These are phyloP conservation scores for Drosophila kanapiae DNA, from an alignment of 1,140 invertebrate genomes.

Conservation along the genomic window DNA sequence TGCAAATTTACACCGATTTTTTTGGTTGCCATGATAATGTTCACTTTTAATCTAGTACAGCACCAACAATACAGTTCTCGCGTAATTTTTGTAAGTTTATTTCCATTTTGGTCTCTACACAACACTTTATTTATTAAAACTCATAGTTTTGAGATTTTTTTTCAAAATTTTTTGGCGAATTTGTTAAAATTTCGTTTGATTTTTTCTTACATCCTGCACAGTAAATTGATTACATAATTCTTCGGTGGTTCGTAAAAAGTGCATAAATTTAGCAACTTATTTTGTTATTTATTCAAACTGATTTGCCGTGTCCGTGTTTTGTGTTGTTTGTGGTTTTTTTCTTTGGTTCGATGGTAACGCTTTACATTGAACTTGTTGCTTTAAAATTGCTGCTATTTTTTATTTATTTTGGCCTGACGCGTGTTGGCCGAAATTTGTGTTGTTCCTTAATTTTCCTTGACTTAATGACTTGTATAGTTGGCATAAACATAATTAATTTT, in stretches of 20 bases:
- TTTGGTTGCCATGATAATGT: too few relatives aligned
- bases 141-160: neutral
- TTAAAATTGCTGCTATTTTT: constrained; percentile 16
- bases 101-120: neutral
- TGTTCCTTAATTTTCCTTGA: constrained; percentile 17
- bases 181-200: neutral
- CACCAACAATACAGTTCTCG: too few relatives aligned
- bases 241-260: neutral
- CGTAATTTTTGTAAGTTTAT: neutral
- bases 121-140: neutral
- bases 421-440: constrained; percentile 3
- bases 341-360: neutral
- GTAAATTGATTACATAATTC: neutral
- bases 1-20: too few relatives aligned
- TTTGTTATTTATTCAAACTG: constrained; percentile 11
- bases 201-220: too few relatives aligned
- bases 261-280: neutral
- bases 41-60: too few relatives aligned
- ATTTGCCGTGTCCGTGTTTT: neutral
- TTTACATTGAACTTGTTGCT: constrained; percentile 21
- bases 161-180: neutral
- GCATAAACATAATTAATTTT: constrained; percentile 44
- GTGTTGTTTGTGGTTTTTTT: constrained; percentile 17
- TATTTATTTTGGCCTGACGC: constrained; percentile 21
- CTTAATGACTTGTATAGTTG: constrained; percentile 11